Percentiles rank a stretch among this genome's conserved stretches.
These are phyloP conservation scores for Oryctolagus cuniculus DNA, from an alignment of 2,113 vertebrate species.

Conservation along the genomic window DNA sequence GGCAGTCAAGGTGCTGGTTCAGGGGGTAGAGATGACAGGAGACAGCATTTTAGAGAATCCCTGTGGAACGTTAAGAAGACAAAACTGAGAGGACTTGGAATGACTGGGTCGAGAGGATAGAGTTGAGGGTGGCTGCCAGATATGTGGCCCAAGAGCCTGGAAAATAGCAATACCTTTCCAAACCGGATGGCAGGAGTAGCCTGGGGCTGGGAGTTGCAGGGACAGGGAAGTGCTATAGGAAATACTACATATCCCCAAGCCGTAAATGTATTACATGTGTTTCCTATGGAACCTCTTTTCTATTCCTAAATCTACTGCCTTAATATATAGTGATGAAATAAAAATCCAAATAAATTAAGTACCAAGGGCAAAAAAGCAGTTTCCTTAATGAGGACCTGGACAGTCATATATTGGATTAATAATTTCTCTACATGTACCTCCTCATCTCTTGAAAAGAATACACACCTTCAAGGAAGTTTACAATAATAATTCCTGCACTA, in stretches of 20 bases:
- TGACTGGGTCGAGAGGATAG: background rate
- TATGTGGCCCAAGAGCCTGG: background rate
- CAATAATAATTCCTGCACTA: background rate
- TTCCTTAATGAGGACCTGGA: background rate
- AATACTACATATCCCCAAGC: background rate
- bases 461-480: slow-evolving; percentile 17
- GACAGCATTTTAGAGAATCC: background rate
- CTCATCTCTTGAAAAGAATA: background rate
- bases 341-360: background rate
- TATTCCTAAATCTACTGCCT: background rate
- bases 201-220: background rate
- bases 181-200: background rate
- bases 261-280: background rate
- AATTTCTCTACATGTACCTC: background rate
- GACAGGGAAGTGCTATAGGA: background rate
- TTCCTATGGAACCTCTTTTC: background rate
- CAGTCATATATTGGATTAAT: background rate
- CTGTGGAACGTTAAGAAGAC: background rate
- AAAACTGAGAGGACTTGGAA: background rate
- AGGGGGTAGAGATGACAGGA: background rate
- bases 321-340: background rate
- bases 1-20: background rate
- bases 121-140: background rate
- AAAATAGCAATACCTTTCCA: background rate
- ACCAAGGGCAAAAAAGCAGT: background rate